phyloP scores from a whole-genome alignment of 2,797 vertebrate genomes.

The Australoheros facetus region DNA sequence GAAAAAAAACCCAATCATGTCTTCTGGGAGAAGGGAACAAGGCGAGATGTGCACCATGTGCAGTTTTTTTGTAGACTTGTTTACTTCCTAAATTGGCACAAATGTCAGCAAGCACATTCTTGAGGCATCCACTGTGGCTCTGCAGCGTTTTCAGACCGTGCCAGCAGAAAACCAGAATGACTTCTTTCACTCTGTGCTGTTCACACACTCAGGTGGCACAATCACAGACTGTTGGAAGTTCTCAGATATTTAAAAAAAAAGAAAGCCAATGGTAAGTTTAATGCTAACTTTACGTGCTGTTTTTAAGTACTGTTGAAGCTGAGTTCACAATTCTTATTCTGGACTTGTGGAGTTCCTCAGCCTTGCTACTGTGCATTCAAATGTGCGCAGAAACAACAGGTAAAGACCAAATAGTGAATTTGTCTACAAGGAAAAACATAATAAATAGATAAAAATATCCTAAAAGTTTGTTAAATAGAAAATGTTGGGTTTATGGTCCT shows the following conservation, averaged over 20 bases:
- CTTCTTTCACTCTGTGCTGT: slow-evolving; percentile 23
- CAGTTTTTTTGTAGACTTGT: slow-evolving; percentile 53
- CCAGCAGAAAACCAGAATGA: slow-evolving; percentile 28
- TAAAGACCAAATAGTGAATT: not conserved
- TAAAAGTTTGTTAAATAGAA: not conserved
- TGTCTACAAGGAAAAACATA: slow-evolving; percentile 2
- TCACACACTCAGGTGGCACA: slow-evolving; percentile 13
- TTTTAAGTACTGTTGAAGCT: not conserved
- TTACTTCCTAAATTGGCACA: slow-evolving; percentile 61
- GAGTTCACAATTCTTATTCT: slow-evolving; percentile 7
- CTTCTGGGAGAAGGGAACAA: slow-evolving; percentile 43
- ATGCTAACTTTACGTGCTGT: not conserved
- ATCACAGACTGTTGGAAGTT: not conserved
- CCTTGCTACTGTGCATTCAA: slow-evolving; percentile 1
- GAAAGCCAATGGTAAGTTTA: not conserved
- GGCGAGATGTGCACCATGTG: slow-evolving; percentile 43
- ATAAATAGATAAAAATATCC: too few species aligned
- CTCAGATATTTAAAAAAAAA: not conserved
- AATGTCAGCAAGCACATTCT: slow-evolving; percentile 45
- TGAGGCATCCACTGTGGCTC: slow-evolving; percentile 24
- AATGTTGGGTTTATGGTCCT: slow-evolving; percentile 6
- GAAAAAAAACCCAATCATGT: slow-evolving; percentile 13
- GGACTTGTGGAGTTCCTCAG: not conserved
- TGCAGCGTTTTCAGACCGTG: slow-evolving; percentile 18
- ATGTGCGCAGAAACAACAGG: slow-evolving; percentile 10